A percentile compares a stretch with the other conserved stretches of the same genome.
phyloP scores from a whole-genome alignment of 2,797 vertebrate species.

The Cygnus olor region DNA sequence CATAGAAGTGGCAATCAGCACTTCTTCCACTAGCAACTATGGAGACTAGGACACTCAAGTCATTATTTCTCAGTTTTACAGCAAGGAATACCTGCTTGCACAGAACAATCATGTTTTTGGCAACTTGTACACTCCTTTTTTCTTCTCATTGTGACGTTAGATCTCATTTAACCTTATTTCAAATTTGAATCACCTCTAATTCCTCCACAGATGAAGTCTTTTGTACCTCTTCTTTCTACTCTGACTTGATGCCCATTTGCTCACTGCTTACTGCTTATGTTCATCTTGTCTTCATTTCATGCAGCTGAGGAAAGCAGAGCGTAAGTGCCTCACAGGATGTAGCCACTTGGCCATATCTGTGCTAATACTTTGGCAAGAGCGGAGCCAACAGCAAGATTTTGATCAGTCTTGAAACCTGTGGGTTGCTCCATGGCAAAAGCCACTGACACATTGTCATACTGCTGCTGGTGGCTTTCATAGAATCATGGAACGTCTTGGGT shows the following conservation, averaged over 20 bases:
- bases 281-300: not conserved
- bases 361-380: not conserved
- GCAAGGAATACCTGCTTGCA: not conserved
- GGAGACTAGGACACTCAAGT: not conserved
- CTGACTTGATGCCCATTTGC: not conserved
- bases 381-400: not conserved
- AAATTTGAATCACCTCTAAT: not conserved
- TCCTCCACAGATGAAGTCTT: not conserved
- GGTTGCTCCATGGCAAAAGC: not conserved
- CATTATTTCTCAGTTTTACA: not conserved
- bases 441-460: not conserved
- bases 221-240: accelerated
- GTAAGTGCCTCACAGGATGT: not conserved
- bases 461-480: not conserved
- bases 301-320: not conserved
- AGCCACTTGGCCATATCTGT: not conserved
- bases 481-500: too few species aligned
- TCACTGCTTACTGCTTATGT: not conserved
- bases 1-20: not conserved
- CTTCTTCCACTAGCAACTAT: not conserved
- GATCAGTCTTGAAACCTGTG: not conserved
- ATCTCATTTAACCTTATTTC: not conserved
- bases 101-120: not conserved
- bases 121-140: not conserved
- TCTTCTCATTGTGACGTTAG: not conserved